Base-by-base conservation (phyloP, 2,797 vertebrate species). In the Coccyzus lansbergi region DNA sequence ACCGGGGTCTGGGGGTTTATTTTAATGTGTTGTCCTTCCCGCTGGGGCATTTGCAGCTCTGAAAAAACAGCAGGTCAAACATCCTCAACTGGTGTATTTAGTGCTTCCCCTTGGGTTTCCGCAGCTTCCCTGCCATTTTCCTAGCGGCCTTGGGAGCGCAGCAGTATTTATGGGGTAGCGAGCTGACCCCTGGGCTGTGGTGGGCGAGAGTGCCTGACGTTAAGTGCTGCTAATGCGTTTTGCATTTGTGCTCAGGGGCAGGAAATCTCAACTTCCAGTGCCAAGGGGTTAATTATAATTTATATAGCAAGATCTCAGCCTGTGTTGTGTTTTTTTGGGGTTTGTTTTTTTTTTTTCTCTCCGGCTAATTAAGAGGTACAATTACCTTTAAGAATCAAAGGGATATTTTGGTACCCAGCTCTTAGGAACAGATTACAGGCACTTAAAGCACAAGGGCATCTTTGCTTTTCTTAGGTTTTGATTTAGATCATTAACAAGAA, bases 221-320 rank as follows among this genome's bases (percentile, higher is more conserved):
- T 96, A 93, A 92, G 95, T 82, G 88, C 93, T 90, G 90, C 92
- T 97, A 97, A 97, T 91, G 91, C 46, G 4, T 85, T 95, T 51
- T 85, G 90, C 95, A 91, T 96, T 94, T 95, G 70, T 92, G 95
- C 95, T 93, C 6, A 4, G 44, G 92, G 95, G 90, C 96, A 96
- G 95, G 96, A 97, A 97, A 96, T 90, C 75, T 89, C 95, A 92
- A 86, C 86, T 96, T 96, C 92, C 97, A 95, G 80, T 92, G 92
- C 94, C 93, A 94, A 95, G 94, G 86, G 94, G 93, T 96, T 96
- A 96, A 95, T 97, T 96, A 94, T 90, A 88, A 97, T 95, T 95
- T 96, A 96, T 96, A 95, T 44, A 88, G 92, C 92, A 93, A 91
- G 70, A 93, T 92, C 92, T 89, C 70, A 77, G 92, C 70, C 88